These are phyloP conservation scores for Mactra quadrangularis DNA, from an alignment of 1,140 invertebrate species.

Conservation along the genomic window DNA sequence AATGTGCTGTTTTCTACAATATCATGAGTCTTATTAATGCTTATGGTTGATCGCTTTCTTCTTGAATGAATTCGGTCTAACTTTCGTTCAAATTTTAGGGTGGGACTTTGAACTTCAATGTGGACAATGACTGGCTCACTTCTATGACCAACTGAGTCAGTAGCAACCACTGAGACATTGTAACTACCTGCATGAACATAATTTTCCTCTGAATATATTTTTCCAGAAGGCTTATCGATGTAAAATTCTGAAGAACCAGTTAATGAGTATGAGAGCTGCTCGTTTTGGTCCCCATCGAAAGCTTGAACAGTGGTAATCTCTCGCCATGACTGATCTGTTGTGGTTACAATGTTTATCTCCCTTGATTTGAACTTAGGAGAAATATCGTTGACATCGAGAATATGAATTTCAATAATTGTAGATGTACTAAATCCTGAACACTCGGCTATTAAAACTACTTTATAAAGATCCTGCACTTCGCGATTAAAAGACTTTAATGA, in stretches of 20 bases:
- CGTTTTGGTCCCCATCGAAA: slow-evolving; percentile 48
- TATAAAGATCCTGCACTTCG: slow-evolving; percentile 42
- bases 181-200: slow-evolving; percentile 50
- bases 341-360: not conserved
- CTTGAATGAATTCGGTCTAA: slow-evolving; percentile 3
- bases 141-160: slow-evolving; percentile 36
- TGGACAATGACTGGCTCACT: slow-evolving; percentile 21
- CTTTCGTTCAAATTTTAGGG: slow-evolving; percentile 22
- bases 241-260: slow-evolving; percentile 29
- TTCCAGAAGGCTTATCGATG: slow-evolving; percentile 21
- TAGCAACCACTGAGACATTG: slow-evolving; percentile 17
- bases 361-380: slow-evolving; percentile 30
- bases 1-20: slow-evolving; percentile 57
- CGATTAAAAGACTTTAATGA: slow-evolving; percentile 41
- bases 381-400: slow-evolving; percentile 50
- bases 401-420: slow-evolving; percentile 45
- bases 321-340: slow-evolving; percentile 26
- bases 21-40: slow-evolving; percentile 16
- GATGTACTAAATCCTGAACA: not conserved
- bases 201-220: slow-evolving; percentile 33
- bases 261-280: slow-evolving; percentile 27
- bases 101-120: slow-evolving; percentile 18
- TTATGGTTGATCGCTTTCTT: slow-evolving; percentile 29
- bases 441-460: slow-evolving; percentile 25
- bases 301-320: slow-evolving; percentile 31